Evolutionary conservation across 2,888 invertebrate genomes (phyloP), one percentile per base, ranked within the genome.

Genomic region (Melanostoma mellinum): DNA sequence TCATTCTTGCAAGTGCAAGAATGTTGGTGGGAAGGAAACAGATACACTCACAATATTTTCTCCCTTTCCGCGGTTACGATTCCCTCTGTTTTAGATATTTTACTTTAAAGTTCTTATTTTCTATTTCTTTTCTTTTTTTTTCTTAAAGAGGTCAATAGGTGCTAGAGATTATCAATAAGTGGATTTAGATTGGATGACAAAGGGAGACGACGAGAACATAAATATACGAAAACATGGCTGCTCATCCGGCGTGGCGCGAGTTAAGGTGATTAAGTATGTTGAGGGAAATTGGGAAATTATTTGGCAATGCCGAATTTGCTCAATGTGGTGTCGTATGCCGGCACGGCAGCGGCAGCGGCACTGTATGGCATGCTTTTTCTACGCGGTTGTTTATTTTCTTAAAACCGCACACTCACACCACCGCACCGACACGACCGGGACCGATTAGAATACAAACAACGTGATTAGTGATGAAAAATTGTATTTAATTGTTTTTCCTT

Each of bases 361-460:
- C 20, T 20, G 20, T 20, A 20, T 55, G 20, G 50, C 53, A 71
- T 44, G 35, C 6, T 46, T 46, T 48, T 38, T 55, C 46, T 33
- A 48, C 10, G 35, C 48, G 35, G 48, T 9, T 61, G 35, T 10
- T 9, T 55, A 38, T 61, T 76, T 63, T 44, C 55, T 77, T 69
- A 20, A 20, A 40, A 69, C 63, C 71, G 38, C 61, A 58, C 6
- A 63, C 40, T 50, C n/a, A 36, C 8, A 4, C 40, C n/a, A 20
- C 20, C 20, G 20, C 20, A 20, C 20, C 20, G 20, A 20, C 20
- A 20, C 20, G 20, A 42, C 46, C 67, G 72, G 6, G 20, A 42
- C 46, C 67, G 72, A 8, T 10, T 3, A 60, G 78, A 78, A 78
- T 78, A 72, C 65, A 72, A 78, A 78, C 32, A 60, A 72, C 44